Conservation (phyloP, 2,888 invertebrate genomes). For the Rutpela maculata region DNA sequence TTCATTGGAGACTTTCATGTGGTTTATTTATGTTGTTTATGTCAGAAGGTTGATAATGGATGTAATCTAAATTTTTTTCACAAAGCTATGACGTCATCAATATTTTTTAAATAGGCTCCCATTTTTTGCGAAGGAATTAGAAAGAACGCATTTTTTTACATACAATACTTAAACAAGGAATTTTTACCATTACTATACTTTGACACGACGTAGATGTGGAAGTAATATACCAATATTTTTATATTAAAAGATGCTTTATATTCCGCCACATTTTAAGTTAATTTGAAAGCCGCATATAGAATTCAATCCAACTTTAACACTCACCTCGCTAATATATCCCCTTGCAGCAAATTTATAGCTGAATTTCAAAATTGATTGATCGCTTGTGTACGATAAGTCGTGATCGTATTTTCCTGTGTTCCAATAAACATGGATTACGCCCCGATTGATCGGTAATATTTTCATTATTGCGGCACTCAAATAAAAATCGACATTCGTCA, state of each 20-base stretch:
- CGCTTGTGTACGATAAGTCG: slow-evolving; percentile 48
- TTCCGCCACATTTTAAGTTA: slow-evolving; percentile 7
- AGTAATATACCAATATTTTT: too few relatives aligned
- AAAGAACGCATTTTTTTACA: too few relatives aligned
- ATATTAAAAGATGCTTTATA: slow-evolving; percentile 4
- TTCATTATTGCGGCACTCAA: slow-evolving; percentile 53
- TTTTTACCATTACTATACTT: too few relatives aligned
- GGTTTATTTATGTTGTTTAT: too few relatives aligned
- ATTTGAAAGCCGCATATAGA: background rate
- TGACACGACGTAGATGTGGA: too few relatives aligned
- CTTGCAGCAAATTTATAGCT: slow-evolving; percentile 38
- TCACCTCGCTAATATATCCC: slow-evolving; percentile 30
- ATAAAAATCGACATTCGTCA: slow-evolving; percentile 38
- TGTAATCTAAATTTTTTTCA: too few relatives aligned
- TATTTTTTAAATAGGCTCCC: too few relatives aligned
- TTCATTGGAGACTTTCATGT: too few relatives aligned
- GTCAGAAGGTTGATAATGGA: too few relatives aligned
- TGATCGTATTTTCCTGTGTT: slow-evolving; percentile 49
- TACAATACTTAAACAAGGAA: too few relatives aligned
- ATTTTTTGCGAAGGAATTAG: too few relatives aligned
- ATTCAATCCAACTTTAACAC: slow-evolving; percentile 27
- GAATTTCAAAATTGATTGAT: slow-evolving; percentile 49
- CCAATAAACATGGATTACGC: slow-evolving; percentile 56
- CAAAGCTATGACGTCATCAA: too few relatives aligned
- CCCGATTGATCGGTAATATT: slow-evolving; percentile 55